Percentiles rank a stretch among this genome's conserved stretches.
These are phyloP conservation scores for Papilio elwesi DNA, from an alignment of 2,888 invertebrate genomes.

Conservation along the genomic window DNA sequence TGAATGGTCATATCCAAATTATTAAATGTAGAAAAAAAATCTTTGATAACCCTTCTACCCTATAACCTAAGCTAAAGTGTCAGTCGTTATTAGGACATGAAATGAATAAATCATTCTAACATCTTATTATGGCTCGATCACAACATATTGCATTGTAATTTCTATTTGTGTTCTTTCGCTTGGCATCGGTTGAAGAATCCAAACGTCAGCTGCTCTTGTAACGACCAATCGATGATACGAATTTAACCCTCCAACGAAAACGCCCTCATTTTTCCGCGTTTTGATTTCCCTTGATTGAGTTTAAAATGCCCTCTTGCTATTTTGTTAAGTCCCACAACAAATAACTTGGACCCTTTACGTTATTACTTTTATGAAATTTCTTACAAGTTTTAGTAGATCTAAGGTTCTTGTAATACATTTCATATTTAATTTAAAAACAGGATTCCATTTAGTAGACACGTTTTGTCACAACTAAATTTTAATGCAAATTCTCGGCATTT, in stretches of 20 bases:
- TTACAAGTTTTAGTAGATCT: neutral
- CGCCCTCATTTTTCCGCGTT: conserved; percentile 80
- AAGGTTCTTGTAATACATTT: neutral
- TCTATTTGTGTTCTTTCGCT: conserved; percentile 9
- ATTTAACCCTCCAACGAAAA: conserved; percentile 79
- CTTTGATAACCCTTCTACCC: too few relatives aligned
- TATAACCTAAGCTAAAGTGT: too few relatives aligned
- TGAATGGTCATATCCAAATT: too few relatives aligned
- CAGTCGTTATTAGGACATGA: too few relatives aligned
- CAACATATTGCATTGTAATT: conserved; percentile 3
- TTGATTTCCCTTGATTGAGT: conserved; percentile 82
- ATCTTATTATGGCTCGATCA: neutral
- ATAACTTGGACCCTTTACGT: conserved; percentile 48
- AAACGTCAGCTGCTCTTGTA: conserved; percentile 77
- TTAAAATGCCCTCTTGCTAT: conserved; percentile 78
- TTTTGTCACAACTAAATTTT: neutral
- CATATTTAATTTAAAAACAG: neutral
- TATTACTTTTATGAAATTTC: conserved; percentile 15
- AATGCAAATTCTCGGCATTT: neutral
- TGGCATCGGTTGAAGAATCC: conserved; percentile 51
- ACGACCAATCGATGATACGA: conserved; percentile 80
- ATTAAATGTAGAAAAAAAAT: too few relatives aligned
- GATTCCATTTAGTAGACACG: neutral
- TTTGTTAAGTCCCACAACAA: conserved; percentile 73
- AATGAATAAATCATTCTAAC: neutral